Evolutionary conservation across 2,888 invertebrate species (phyloP), one percentile per base, ranked within the genome.

Genomic region (Eubasilissa splendida): DNA sequence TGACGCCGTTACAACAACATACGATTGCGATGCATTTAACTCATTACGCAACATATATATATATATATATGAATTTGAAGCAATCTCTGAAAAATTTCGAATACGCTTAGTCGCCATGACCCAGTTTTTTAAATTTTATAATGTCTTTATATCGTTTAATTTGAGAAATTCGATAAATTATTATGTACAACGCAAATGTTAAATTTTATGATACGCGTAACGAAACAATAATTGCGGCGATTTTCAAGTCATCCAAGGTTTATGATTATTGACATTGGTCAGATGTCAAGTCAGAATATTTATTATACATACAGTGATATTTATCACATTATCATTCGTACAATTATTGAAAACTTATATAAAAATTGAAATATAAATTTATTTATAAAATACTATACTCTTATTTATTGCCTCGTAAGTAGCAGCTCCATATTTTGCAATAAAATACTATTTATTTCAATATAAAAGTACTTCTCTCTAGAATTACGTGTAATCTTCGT

Each of bases 51-150:
- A 63, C n/a, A n/a, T n/a, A n/a, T n/a, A n/a, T n/a, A n/a, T n/a
- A n/a, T n/a, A n/a, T 42, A 42, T 42, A 2, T 42, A 42, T 2
- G 1, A 22, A 42, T 42, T 42, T 42, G 42, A 7, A 42, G 42
- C 42, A 42, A 42, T 42, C 42, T 42, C 42, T 7, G 42, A 42
- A 7, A 7, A 7, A 42, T 42, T 42, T 42, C 42, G 4, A 42
- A 42, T 42, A 42, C 42, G 42, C 42, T 42, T 42, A 42, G 42
- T 7, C 42, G 2, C 68, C 68, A 52, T 68, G 68, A 68, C 68
- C 68, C 68, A 68, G 68, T 68, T 68, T n/a, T 54, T n/a, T n/a
- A n/a, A 54, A 33, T 71, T 71, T 71, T 33, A 31, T 54, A 71
- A 71, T 71, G 71, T 53, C 71, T 71, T 71, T 33, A 71, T 71